Base-by-base conservation (phyloP, 2,797 vertebrate genomes). In the Morelia viridis region DNA sequence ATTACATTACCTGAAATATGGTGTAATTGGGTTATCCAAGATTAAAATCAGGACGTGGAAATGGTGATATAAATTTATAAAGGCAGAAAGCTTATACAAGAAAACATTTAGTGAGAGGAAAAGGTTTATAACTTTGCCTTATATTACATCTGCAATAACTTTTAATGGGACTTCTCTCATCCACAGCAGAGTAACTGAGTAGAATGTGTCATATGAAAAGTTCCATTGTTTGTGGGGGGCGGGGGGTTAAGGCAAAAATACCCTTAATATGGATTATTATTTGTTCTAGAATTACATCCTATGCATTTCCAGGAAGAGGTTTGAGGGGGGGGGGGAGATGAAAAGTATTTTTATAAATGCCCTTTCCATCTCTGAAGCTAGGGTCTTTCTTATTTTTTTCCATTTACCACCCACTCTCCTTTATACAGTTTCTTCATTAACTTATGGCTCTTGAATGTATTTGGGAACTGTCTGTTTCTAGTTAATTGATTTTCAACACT, bases 11-110 rank as follows among this genome's bases (percentile, higher is more conserved):
- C 80, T 89, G 2, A 93, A 95, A 91, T 91, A 68, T 10, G 0
- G 57, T 56, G 4, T 92, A 92, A 92, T 46, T 80, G 0, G 0
- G 4, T 90, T 89, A 10, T 71, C n/a, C 85, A n/a, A 92, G 57
- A 89, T 24, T 71, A 90, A 94, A 94, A 85, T 10, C 2, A 41
- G 2, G 0, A 61, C 15, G 68, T 89, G 86, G 92, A 83, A 64
- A 58, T 0, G 53, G 5, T 3, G 0, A 58, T 91, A 87, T 0
- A 93, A 87, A 91, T 83, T 46, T 31, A 1, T 76, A 84, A 91
- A 26, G 46, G 50, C 3, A 89, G 7, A 26, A 4, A 90, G 53
- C 9, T 22, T 92, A 87, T 2, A 85, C 1, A 89, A 35, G 0
- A 91, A 3, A 90, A 0, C 28, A 46, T 90, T 91, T 92, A 62